Evolutionary conservation across 2,797 vertebrate species (phyloP).

Genomic region (Oreortyx pictus): DNA sequence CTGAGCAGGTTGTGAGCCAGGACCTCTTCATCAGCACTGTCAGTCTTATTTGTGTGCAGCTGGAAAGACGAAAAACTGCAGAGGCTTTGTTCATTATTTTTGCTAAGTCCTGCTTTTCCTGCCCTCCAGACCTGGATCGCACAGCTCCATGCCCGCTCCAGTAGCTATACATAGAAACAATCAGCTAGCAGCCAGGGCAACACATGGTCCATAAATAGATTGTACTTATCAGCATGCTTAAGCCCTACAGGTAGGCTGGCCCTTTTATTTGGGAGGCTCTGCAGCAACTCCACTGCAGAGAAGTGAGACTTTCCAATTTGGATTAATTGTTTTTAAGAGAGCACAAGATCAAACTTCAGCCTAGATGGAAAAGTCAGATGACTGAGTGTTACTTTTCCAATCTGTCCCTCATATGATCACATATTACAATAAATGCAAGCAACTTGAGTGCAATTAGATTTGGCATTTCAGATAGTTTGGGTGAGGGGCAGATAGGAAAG

Average conservation of each 20-base stretch:
- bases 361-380: neutral
- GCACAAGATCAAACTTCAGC: neutral
- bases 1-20: neutral
- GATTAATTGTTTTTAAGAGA: neutral
- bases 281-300: neutral
- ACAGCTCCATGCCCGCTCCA: neutral
- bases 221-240: neutral
- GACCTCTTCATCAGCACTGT: neutral
- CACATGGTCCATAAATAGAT: neutral
- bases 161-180: conserved; percentile 44
- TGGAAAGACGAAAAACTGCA: neutral
- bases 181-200: conserved; percentile 32
- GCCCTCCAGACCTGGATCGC: neutral
- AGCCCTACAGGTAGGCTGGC: neutral
- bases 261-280: neutral
- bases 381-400: neutral
- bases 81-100: neutral
- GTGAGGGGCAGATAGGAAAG: neutral
- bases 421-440: neutral
- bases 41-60: neutral
- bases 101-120: neutral
- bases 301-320: neutral
- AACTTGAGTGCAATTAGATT: neutral
- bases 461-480: neutral
- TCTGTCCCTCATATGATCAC: neutral